phyloP scores from a whole-genome alignment of 2,113 vertebrate species.

The Sinocyclocheilus anshuiensis region DNA sequence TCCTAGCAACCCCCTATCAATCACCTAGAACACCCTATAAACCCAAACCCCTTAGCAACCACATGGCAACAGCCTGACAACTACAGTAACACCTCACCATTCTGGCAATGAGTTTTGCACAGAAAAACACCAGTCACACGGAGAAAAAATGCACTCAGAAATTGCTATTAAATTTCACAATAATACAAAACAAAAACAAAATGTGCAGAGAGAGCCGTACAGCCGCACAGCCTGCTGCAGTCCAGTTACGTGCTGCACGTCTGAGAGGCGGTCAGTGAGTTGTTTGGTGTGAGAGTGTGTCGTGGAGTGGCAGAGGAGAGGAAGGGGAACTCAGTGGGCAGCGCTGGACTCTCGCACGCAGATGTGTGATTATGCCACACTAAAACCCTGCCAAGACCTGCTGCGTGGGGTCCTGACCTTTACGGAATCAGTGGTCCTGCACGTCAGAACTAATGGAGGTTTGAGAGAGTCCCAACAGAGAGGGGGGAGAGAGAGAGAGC shows the following conservation, averaged over 20 bases:
- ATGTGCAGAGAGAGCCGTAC: neutral
- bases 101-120: neutral
- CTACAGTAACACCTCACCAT: neutral
- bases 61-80: neutral
- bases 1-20: too few species aligned
- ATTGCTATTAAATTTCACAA: neutral
- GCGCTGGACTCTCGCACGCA: constrained; percentile 60
- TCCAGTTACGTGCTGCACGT: constrained; percentile 73
- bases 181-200: neutral
- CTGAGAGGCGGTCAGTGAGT: constrained; percentile 37
- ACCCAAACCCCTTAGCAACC: neutral
- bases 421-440: constrained; percentile 88
- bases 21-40: neutral
- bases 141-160: neutral
- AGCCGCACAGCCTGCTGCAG: constrained; percentile 16
- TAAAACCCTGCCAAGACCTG: constrained; percentile 71
- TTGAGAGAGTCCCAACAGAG: constrained; percentile 67
- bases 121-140: neutral
- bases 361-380: constrained; percentile 73
- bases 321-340: constrained; percentile 64
- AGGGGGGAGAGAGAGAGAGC: constrained; percentile 48
- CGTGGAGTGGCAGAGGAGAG: constrained; percentile 36
- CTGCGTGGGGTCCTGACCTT: constrained; percentile 80
- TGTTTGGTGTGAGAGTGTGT: constrained; percentile 19
- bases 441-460: constrained; percentile 84